These are phyloP conservation scores for Magallana ariakensis DNA, from an alignment of 1,140 invertebrate genomes.

Conservation along the genomic window DNA sequence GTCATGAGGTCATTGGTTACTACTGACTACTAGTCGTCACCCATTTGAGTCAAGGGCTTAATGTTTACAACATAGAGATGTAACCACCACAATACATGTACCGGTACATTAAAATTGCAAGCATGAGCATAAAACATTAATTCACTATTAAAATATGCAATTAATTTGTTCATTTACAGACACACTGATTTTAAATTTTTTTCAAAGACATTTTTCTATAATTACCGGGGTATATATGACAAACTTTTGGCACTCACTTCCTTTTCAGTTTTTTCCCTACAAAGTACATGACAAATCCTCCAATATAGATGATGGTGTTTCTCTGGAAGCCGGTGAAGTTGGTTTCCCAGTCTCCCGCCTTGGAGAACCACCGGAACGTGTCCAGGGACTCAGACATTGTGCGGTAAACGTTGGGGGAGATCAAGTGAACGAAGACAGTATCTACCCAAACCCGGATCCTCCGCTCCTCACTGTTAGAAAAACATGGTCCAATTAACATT, in stretches of 20 bases:
- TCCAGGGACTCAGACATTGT: slow-evolving; percentile 87
- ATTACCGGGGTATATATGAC: too few species aligned
- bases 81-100: too few species aligned
- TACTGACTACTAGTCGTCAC: too few species aligned
- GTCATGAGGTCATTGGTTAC: neutral
- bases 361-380: slow-evolving; percentile 75
- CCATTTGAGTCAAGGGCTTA: too few species aligned
- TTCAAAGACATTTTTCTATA: too few species aligned
- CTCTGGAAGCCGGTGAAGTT: slow-evolving; percentile 93
- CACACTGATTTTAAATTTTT: too few species aligned
- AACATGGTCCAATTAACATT: neutral
- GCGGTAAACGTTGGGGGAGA: slow-evolving; percentile 98
- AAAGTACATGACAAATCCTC: slow-evolving; percentile 92
- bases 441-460: slow-evolving; percentile 98
- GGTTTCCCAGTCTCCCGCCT: slow-evolving; percentile 94
- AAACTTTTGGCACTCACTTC: neutral
- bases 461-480: slow-evolving; percentile 88
- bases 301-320: slow-evolving; percentile 93
- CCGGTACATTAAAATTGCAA: too few species aligned
- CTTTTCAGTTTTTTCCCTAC: neutral
- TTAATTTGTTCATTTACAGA: too few species aligned
- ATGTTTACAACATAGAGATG: too few species aligned
- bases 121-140: too few species aligned
- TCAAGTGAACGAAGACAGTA: slow-evolving; percentile 91
- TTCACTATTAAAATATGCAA: too few species aligned